Evolutionary conservation across 2,797 vertebrate genomes (phyloP), one percentile per base, ranked within the genome.

Genomic region (Gambusia yucatana): DNA sequence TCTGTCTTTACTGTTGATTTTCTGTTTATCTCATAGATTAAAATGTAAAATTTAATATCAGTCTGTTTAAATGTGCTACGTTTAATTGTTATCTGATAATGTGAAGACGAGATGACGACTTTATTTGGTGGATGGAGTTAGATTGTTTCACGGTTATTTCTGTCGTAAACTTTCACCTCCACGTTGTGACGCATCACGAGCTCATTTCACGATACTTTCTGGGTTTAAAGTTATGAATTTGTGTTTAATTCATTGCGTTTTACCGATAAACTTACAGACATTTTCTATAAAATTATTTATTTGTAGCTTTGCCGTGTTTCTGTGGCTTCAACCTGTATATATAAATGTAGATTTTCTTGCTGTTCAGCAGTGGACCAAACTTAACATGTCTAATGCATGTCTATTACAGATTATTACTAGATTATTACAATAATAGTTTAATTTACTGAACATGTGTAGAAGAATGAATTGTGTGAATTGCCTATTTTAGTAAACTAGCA

Each of bases 21-120:
- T 20, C 8, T 1, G 59, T 59, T 16, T 33, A 33, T 17, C 16
- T 17, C 13, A 3, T 7, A 36, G 30, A 6, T 63, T 36, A 17
- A 20, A 7, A 1, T 3, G 2, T 36, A 2, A 20, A 63, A 63
- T 63, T 63, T 63, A 20, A 8, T 0, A 8, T 7, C 16, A 1
- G 3, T 36, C 16, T 33, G 30, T 36, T 63, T 63, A 57, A 30
- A 41, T 0, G 6, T 6, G 0, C 0, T 0, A 0, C 13, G 5
- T 1, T 9, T 2, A 20, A 4, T 0, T 0, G 0, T 0, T 0
- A 11, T 0, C 0, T 1, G 14, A 0, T 0, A 22, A 3, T 4
- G 0, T 30, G 8, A 0, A 0, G 0, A 0, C 0, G 0, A 4
- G 11, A 25, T 0, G 8, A 7, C 0, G 11, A 0, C 16, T 0